Base-by-base conservation (phyloP, 2,113 vertebrate genomes). In the Cyphomyrus plagiostoma region DNA sequence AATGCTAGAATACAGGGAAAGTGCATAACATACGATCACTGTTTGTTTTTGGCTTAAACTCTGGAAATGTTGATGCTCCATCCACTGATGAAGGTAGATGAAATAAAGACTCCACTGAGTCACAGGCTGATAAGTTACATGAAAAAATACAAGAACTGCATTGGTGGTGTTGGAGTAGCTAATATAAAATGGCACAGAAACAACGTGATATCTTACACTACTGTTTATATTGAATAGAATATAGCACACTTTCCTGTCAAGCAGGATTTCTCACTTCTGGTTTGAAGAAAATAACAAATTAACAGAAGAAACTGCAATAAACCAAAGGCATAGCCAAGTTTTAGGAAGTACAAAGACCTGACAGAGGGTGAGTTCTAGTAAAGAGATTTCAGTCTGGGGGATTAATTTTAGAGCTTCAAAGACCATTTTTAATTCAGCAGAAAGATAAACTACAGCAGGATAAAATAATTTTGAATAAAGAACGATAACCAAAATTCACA, bases 351-450 rank as follows among this genome's bases (percentile, higher is more conserved):
- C 74, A 42, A 80, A 80, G 13, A 39, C 30, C 17, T 19, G 74
- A 80, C 74, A 80, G 62, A 13, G 62, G 30, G 35, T 80, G 74
- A 80, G 13, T 39, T 17, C 74, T 7, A 80, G 74, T 80, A 80
- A 80, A 80, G 35, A 80, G 74, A 80, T 80, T 80, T 80, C 74
- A 80, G 74, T 80, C 74, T 80, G 19, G 74, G 17, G 74, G 74
- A 80, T 80, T 80, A 80, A 80, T 80, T 80, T 80, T 80, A 80
- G 4, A 80, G 74, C 74, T 80, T 80, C 74, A 80, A 80, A 80
- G 74, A 42, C 74, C 35, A 80, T 80, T 80, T 70, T 80, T 80
- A 80, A 42, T 80, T 80, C 74, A 80, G 74, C 74, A 80, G 30
- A 80, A 80, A 80, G 74, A 80, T 80, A 80, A 80, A 80, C 62